phyloP scores from a whole-genome alignment of 2,113 vertebrate genomes.

The Panurus biarmicus region DNA sequence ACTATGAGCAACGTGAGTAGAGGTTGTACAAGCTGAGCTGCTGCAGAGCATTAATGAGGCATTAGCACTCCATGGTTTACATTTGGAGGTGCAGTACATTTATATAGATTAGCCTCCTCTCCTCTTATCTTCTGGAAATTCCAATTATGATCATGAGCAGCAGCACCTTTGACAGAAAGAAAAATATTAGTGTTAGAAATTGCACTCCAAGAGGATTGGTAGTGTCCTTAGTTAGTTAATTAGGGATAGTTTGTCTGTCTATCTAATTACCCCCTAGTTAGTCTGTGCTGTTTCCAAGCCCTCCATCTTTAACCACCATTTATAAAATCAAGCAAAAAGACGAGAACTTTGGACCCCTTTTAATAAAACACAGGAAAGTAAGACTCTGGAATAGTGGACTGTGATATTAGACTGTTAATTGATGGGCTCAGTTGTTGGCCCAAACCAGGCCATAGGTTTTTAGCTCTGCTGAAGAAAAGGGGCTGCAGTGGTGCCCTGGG shows the following conservation, averaged over 20 bases:
- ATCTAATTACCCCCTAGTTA: neutral
- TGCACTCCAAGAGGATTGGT: neutral
- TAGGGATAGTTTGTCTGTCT: neutral
- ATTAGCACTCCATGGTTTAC: neutral
- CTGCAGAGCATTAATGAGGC: neutral
- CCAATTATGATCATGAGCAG: neutral
- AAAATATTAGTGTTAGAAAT: neutral
- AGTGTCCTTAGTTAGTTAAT: neutral
- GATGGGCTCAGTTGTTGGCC: neutral
- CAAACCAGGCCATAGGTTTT: neutral
- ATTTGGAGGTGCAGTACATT: neutral
- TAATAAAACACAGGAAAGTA: neutral
- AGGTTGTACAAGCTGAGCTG: neutral
- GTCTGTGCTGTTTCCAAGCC: neutral
- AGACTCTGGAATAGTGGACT: neutral
- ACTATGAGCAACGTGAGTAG: fast-evolving
- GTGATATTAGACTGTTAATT: neutral
- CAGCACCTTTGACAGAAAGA: neutral
- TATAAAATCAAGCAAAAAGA: neutral
- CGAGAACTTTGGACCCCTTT: neutral
- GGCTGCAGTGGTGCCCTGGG: neutral
- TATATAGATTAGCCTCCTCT: neutral
- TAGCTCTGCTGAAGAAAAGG: neutral
- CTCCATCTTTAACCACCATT: fast-evolving
- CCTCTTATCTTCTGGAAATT: neutral